A percentile compares a stretch with the other conserved stretches of the same genome.
Evolutionary conservation across 2,888 invertebrate species (phyloP).

Genomic region (Bimastos eiseni): DNA sequence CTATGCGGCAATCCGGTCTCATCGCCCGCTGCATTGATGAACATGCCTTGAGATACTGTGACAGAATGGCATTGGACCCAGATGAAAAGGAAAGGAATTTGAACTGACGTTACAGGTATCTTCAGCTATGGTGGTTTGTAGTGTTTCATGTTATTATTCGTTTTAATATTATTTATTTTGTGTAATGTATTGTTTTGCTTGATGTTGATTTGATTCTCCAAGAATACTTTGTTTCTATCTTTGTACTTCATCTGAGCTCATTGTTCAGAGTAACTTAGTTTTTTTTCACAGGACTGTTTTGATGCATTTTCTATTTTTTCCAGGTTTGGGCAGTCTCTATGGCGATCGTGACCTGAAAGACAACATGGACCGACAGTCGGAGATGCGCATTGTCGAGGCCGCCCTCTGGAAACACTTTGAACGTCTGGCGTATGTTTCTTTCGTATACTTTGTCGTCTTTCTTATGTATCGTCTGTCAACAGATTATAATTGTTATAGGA

Average conservation of each 20-base stretch:
- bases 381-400: slow-evolving; percentile 75
- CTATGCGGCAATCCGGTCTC: no score
- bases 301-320: not conserved
- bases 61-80: no score
- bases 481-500: not conserved
- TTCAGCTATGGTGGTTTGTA: no score
- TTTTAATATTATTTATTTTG: not conserved
- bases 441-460: not conserved
- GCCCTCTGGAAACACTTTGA: slow-evolving; percentile 76
- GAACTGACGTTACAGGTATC: no score
- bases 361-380: slow-evolving; percentile 72
- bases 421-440: slow-evolving; percentile 49
- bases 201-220: no score
- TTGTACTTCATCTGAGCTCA: not conserved
- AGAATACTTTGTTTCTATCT: not conserved
- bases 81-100: no score
- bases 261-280: not conserved
- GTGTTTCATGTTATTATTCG: not conserved
- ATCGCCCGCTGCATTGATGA: no score
- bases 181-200: not conserved
- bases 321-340: slow-evolving; percentile 83
- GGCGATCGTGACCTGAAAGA: slow-evolving; percentile 73
- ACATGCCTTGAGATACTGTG: no score
- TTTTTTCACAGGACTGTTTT: not conserved
- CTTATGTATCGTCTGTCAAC: not conserved